A percentile compares a stretch with the other conserved stretches of the same genome.
These are phyloP conservation scores for Saccostrea echinata DNA, from an alignment of 1,140 invertebrate species.

Conservation along the genomic window DNA sequence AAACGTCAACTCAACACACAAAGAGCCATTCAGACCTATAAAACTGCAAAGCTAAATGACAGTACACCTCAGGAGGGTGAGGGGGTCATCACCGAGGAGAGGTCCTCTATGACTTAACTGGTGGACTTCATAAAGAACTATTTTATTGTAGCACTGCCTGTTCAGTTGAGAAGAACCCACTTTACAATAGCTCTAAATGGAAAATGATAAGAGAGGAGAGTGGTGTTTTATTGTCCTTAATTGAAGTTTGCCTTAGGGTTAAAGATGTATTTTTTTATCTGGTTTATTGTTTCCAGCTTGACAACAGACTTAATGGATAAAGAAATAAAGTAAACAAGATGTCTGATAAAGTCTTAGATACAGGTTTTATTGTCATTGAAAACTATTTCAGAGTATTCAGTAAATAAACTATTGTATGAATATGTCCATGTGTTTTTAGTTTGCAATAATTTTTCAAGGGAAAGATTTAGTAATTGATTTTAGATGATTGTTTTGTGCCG, in stretches of 20 bases:
- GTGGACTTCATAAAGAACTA: neutral
- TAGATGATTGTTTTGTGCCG: too few species aligned
- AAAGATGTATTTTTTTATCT: neutral
- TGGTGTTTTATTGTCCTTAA: neutral
- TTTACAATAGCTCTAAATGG: neutral
- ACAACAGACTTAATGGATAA: too few species aligned
- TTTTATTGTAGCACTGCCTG: neutral
- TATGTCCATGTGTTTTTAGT: too few species aligned
- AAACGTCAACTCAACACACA: slow-evolving; percentile 47
- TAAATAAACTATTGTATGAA: too few species aligned
- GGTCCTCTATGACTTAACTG: neutral
- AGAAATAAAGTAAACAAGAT: too few species aligned
- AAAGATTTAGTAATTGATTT: too few species aligned
- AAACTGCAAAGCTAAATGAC: neutral
- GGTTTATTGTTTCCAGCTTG: too few species aligned
- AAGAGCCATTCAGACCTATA: slow-evolving; percentile 15
- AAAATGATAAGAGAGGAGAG: neutral
- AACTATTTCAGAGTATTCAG: too few species aligned
- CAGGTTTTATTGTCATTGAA: too few species aligned
- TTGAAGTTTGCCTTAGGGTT: neutral
- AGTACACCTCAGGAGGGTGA: neutral
- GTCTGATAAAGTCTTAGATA: too few species aligned
- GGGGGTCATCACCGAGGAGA: neutral
- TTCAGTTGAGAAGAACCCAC: neutral
- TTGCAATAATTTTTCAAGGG: too few species aligned